A percentile compares a stretch with the other conserved stretches of the same genome.
phyloP scores from a whole-genome alignment of 2,888 invertebrate species.

The Hypomecis punctinalis region DNA sequence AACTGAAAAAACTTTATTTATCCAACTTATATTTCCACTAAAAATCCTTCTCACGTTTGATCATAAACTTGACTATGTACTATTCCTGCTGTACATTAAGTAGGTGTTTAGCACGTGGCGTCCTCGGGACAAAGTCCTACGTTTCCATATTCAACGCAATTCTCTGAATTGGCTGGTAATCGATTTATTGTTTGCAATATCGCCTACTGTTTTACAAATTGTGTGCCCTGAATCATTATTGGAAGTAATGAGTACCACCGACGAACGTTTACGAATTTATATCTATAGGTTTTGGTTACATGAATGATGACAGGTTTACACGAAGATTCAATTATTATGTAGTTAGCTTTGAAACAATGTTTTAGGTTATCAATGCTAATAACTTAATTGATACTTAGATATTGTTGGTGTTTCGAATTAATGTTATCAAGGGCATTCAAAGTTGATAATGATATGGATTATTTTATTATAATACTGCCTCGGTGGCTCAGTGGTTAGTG shows the following conservation, averaged over 20 bases:
- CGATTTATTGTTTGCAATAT: conserved; percentile 30
- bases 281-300: neutral
- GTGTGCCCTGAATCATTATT: conserved; percentile 21
- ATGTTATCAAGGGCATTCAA: too few relatives aligned
- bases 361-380: too few relatives aligned
- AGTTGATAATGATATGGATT: too few relatives aligned
- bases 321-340: too few relatives aligned
- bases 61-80: conserved; percentile 6
- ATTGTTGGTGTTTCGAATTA: too few relatives aligned
- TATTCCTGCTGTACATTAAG: neutral
- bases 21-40: neutral
- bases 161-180: conserved; percentile 30
- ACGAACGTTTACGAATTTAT: neutral
- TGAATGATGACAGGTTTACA: too few relatives aligned
- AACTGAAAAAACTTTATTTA: neutral
- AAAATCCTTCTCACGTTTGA: conserved; percentile 17
- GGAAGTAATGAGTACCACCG: conserved; percentile 14
- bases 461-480: too few relatives aligned
- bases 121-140: conserved; percentile 4
- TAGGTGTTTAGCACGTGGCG: conserved; percentile 22
- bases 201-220: conserved; percentile 20
- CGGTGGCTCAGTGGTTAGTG: too few relatives aligned
- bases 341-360: too few relatives aligned
- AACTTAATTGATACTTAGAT: too few relatives aligned
- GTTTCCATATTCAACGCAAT: conserved; percentile 23